Evolutionary conservation across 2,888 invertebrate genomes (phyloP), one percentile per base, ranked within the genome.

Genomic region (Lycophotia porphyrea): DNA sequence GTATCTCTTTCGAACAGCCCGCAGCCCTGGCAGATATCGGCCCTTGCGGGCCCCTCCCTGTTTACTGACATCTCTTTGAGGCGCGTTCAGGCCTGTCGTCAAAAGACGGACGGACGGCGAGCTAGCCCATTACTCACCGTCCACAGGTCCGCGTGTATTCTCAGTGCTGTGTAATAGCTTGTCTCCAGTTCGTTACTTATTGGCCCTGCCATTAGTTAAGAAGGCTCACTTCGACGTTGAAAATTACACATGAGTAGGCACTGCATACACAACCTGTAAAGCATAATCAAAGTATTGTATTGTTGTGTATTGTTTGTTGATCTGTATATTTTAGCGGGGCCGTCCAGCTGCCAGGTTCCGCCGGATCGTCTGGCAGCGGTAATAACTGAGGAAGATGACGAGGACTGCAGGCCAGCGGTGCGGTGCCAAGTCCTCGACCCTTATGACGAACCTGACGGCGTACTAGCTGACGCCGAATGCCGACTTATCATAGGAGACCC

Each of bases 341-440:
- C 91, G 24, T 94, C 95, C 3, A 93, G 96, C 83, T 98, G 98
- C 90, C 93, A 97, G 63, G 97, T 98, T 71, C 98, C 98, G 0
- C 90, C 94, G 0, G 92, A 93, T 18, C 96, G 97, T 69, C 90
- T 95, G 42, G 89, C 90, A 8, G 95, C 94, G 71, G 93, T 96
- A 84, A 73, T 90, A 31, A 63, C 63, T 27, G 63, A 63, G n/a
- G 63, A 63, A 8, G 90, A 93, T 11, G 93, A 94, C 74, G 91
- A 92, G 36, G 93, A 93, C 2, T 98, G 98, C 91, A 95, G 95
- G 71, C 97, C 98, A 3, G 97, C 97, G 36, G 97, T 98, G 84
- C 97, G 98, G 74, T 98, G 98, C 88, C 97, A 97, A 88, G 97
- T 98, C 61, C 95, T 97, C 47, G 97, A 98, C 91, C 98, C 98